Percentiles rank a stretch among this genome's conserved stretches.
These are phyloP conservation scores for Drosophila anomelani DNA, from an alignment of 2,888 invertebrate genomes.

Conservation along the genomic window DNA sequence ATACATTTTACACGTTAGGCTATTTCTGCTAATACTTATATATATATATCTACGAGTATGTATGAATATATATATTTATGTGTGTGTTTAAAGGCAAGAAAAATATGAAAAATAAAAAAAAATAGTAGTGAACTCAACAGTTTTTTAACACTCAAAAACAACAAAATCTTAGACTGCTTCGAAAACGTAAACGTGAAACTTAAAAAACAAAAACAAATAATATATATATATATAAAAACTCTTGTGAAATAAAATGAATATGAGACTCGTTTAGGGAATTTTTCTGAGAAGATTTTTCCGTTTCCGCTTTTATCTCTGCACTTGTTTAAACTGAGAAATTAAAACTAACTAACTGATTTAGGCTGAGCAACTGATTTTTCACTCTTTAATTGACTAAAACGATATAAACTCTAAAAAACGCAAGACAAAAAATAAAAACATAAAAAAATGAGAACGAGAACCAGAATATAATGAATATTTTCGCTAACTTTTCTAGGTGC, in stretches of 20 bases:
- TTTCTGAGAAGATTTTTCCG: constrained; percentile 59
- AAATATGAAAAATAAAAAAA: constrained; percentile 8
- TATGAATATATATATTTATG: constrained; percentile 48
- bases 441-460: constrained; percentile 29
- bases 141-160: constrained; percentile 71
- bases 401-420: constrained; percentile 36
- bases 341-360: constrained; percentile 32
- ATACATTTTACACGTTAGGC: constrained; percentile 46
- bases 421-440: constrained; percentile 27
- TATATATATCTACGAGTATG: constrained; percentile 40
- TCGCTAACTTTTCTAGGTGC: constrained; percentile 56
- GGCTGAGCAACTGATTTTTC: constrained; percentile 28
- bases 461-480: constrained; percentile 46
- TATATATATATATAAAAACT: constrained; percentile 20
- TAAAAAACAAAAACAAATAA: constrained; percentile 8
- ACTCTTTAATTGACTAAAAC: constrained; percentile 30
- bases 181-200: constrained; percentile 74
- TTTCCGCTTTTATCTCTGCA: constrained; percentile 44
- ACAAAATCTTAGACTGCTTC: constrained; percentile 82
- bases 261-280: constrained; percentile 84
- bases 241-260: constrained; percentile 62
- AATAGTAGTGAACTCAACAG: constrained; percentile 59
- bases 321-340: constrained; percentile 39
- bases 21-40: constrained; percentile 36
- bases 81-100: constrained; percentile 40